A percentile compares a stretch with the other conserved stretches of the same genome.
phyloP scores from a whole-genome alignment of 2,888 invertebrate species.

The Desoria tigrina region DNA sequence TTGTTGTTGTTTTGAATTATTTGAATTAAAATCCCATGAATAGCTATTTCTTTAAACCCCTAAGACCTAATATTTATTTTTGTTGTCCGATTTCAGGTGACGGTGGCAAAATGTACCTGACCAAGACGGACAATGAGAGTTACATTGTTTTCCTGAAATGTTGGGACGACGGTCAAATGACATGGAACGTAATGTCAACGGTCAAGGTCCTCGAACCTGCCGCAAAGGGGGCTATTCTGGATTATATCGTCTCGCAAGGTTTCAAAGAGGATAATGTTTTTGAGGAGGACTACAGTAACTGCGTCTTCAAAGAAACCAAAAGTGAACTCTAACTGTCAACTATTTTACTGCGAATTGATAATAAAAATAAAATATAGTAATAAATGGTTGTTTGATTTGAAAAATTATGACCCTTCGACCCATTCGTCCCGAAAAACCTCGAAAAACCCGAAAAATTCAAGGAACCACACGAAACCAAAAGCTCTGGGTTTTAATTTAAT shows the following conservation, averaged over 20 bases:
- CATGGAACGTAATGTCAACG: constrained; percentile 20
- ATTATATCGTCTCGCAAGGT: neutral
- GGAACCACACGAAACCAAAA: too few relatives aligned
- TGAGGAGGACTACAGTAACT: too few relatives aligned
- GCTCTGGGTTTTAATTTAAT: too few relatives aligned
- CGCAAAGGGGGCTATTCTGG: constrained; percentile 9
- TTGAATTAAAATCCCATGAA: neutral
- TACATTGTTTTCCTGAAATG: constrained; percentile 23
- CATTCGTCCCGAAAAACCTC: too few relatives aligned
- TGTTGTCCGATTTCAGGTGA: constrained; percentile 6
- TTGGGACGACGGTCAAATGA: constrained; percentile 21
- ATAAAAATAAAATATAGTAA: too few relatives aligned
- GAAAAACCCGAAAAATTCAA: too few relatives aligned
- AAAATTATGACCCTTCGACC: too few relatives aligned
- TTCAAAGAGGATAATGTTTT: neutral
- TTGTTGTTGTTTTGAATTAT: neutral
- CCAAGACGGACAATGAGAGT: constrained; percentile 23
- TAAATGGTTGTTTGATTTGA: too few relatives aligned
- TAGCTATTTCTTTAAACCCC: neutral
- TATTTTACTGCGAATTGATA: too few relatives aligned
- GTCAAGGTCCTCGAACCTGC: neutral
- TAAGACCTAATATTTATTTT: neutral
- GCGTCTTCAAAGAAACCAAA: too few relatives aligned
- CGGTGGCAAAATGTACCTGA: constrained; percentile 22
- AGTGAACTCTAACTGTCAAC: too few relatives aligned